phyloP scores from a whole-genome alignment of 2,797 vertebrate species.

The Otolemur crassicaudatus region DNA sequence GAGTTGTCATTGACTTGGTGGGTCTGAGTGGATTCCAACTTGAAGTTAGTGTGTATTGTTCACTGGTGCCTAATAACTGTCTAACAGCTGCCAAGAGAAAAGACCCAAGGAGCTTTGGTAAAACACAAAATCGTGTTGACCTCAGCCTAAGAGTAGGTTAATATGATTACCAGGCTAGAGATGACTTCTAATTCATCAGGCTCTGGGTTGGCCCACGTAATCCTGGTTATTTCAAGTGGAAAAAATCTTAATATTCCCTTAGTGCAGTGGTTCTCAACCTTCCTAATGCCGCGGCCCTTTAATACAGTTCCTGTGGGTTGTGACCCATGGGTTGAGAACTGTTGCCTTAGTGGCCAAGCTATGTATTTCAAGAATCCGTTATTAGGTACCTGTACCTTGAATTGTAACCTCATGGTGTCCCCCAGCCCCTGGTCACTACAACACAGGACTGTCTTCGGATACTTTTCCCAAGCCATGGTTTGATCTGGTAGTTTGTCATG shows the following conservation, averaged over 20 bases:
- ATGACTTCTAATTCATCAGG: not conserved
- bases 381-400: not conserved
- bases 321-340: too few relatives aligned
- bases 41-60: not conserved
- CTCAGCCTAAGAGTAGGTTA: not conserved
- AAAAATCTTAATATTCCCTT: not conserved
- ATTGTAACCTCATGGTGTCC: not conserved
- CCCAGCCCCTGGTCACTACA: not conserved
- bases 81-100: not conserved
- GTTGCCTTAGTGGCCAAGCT: not conserved
- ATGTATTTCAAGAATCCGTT: not conserved
- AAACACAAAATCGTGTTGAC: not conserved
- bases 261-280: not conserved
- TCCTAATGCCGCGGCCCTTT: too few relatives aligned
- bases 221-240: not conserved
- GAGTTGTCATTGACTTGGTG: not conserved
- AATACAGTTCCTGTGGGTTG: too few relatives aligned
- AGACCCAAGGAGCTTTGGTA: not conserved
- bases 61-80: not conserved
- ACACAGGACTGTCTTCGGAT: rapidly evolving
- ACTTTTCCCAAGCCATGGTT: not conserved
- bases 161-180: not conserved
- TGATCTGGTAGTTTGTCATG: not conserved
- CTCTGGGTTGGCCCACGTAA: not conserved
- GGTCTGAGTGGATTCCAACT: not conserved